Evolutionary conservation across 1,140 invertebrate species (phyloP).

Genomic region (Thalassaphorura encarpata): DNA sequence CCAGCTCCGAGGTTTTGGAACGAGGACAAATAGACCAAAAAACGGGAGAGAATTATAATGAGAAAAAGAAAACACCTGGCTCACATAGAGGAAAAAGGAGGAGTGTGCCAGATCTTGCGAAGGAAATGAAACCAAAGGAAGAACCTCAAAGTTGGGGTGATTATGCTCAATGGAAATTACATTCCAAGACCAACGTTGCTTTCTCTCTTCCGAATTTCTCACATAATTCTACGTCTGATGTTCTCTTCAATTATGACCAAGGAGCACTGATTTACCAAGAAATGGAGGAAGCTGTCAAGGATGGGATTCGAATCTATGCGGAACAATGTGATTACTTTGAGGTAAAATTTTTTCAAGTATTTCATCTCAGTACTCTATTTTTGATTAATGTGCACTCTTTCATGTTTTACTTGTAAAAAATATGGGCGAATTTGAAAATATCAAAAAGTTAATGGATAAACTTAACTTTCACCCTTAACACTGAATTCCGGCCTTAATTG

Average conservation of each 20-base stretch:
- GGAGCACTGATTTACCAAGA: constrained; percentile 1
- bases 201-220: constrained; percentile 16
- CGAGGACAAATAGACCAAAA: not conserved
- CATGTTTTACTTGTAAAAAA: too few species aligned
- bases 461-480: too few species aligned
- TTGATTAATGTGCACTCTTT: too few species aligned
- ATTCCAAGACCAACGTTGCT: not conserved
- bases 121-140: too few species aligned
- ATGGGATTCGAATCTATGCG: constrained; percentile 2
- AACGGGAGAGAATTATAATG: not conserved
- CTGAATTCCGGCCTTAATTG: too few species aligned
- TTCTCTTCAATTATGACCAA: constrained; percentile 2
- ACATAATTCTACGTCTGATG: not conserved
- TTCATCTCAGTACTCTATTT: too few species aligned
- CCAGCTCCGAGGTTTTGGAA: not conserved
- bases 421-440: too few species aligned
- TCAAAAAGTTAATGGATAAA: too few species aligned
- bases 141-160: constrained; percentile 15
- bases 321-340: constrained; percentile 7
- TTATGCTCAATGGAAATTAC: constrained; percentile 19
- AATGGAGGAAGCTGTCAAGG: constrained; percentile 1
- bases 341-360: too few species aligned
- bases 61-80: not conserved
- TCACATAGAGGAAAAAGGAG: too few species aligned
- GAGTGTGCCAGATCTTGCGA: too few species aligned